These are phyloP conservation scores for Timema podura DNA, from an alignment of 2,888 invertebrate species.

Conservation along the genomic window DNA sequence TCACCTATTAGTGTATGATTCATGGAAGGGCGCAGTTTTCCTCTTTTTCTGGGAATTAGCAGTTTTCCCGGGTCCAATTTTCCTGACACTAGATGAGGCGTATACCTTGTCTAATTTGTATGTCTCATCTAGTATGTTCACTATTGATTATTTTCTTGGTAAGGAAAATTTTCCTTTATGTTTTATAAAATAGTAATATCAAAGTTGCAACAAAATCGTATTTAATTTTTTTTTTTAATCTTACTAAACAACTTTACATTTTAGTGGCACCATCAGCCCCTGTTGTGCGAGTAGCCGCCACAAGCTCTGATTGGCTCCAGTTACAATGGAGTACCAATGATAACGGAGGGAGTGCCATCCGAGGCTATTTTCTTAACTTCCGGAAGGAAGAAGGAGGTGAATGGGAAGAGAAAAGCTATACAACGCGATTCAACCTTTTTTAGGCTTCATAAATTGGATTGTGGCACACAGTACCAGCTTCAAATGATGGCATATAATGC, in stretches of 20 bases:
- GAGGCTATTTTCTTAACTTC: constrained; percentile 41
- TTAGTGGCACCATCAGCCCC: constrained; percentile 42
- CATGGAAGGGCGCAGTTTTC: no score
- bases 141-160: background rate
- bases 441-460: constrained; percentile 37
- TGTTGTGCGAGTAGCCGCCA: constrained; percentile 38
- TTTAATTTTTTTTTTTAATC: no score
- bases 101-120: no score
- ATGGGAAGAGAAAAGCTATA: constrained; percentile 39
- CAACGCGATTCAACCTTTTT: constrained; percentile 36
- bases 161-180: no score
- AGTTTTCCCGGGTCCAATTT: no score
- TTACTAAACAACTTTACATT: constrained; percentile 17
- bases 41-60: no score
- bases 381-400: constrained; percentile 34
- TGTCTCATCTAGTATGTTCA: background rate
- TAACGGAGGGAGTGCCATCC: constrained; percentile 41
- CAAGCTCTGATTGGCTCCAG: constrained; percentile 39
- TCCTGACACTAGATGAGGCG: no score
- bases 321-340: constrained; percentile 42
- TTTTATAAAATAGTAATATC: no score
- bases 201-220: no score
- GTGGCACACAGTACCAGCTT: constrained; percentile 39
- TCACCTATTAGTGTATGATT: no score
- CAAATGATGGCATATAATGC: constrained; percentile 39